Percentiles rank a stretch among this genome's conserved stretches.
Evolutionary conservation across 1,140 invertebrate genomes (phyloP).

Genomic region (Thaumatotibia leucotreta): DNA sequence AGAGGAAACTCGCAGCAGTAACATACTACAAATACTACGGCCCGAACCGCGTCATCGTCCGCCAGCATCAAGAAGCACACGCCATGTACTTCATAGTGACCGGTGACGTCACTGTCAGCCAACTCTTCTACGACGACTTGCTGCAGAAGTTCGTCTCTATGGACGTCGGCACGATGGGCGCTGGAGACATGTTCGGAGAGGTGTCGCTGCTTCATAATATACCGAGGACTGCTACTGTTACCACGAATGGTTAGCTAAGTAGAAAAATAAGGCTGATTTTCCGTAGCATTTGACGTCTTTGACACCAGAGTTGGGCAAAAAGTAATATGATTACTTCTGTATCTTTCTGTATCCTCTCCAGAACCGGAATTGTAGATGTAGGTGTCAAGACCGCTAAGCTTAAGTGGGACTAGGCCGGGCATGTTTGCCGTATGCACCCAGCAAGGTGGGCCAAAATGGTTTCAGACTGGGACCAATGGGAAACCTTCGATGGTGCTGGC

Average conservation of each 20-base stretch:
- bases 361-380: too few species aligned
- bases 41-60: conserved; percentile 75
- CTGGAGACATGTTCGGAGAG: conserved; percentile 80
- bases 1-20: conserved; percentile 72
- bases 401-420: too few species aligned
- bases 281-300: too few species aligned
- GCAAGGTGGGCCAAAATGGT: too few species aligned
- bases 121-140: conserved; percentile 70
- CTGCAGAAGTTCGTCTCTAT: conserved; percentile 67
- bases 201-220: conserved; percentile 79
- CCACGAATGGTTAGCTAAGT: conserved; percentile 74
- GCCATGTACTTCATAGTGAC: conserved; percentile 78
- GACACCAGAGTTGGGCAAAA: too few species aligned
- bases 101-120: conserved; percentile 76
- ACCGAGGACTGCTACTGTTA: conserved; percentile 76
- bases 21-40: conserved; percentile 78
- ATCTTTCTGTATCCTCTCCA: too few species aligned
- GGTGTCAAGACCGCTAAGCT: too few species aligned
- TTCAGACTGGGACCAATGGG: too few species aligned
- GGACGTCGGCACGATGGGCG: conserved; percentile 55
- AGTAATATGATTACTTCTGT: too few species aligned
- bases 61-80: conserved; percentile 76
- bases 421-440: too few species aligned
- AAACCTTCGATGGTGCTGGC: too few species aligned
- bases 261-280: too few species aligned